These are phyloP conservation scores for Tenthredo scrophulariae DNA, from an alignment of 2,888 invertebrate genomes.

Conservation along the genomic window DNA sequence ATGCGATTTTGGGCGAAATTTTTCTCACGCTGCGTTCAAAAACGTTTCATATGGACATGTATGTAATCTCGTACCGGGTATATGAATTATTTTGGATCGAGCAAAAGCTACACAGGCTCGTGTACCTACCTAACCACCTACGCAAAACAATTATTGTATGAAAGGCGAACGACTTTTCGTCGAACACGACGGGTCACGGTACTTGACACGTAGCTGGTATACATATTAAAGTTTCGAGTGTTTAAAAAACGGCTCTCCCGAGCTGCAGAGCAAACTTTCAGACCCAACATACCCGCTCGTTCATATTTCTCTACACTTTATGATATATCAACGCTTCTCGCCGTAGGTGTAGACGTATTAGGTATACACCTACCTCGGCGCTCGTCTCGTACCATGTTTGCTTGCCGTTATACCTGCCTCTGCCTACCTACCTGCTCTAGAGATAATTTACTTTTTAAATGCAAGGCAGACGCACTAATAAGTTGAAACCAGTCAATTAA, in stretches of 20 bases:
- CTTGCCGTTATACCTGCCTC: not conserved
- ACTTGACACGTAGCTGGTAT: constrained; percentile 30
- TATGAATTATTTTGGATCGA: not conserved
- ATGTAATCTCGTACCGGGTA: not conserved
- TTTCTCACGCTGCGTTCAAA: not conserved
- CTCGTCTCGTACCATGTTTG: constrained; percentile 12
- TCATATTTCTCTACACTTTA: not conserved
- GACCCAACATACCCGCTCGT: not conserved
- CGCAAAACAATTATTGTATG: constrained; percentile 39
- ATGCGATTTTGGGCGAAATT: not conserved
- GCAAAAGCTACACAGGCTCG: not conserved
- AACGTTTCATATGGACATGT: not conserved
- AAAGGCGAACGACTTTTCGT: constrained; percentile 47
- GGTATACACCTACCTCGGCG: not conserved
- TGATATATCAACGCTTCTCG: not conserved
- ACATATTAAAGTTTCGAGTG: constrained; percentile 17
- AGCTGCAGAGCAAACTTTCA: not conserved
- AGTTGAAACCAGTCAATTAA: constrained; percentile 75
- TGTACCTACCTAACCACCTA: not conserved
- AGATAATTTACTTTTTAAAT: constrained; percentile 59
- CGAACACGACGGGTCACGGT: constrained; percentile 1
- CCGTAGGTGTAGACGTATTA: not conserved
- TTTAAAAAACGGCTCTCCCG: constrained; percentile 30
- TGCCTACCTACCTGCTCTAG: not conserved
- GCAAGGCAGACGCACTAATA: constrained; percentile 70